A percentile compares a stretch with the other conserved stretches of the same genome.
These are phyloP conservation scores for Drosophila fuyamai DNA, from an alignment of 1,140 invertebrate genomes.

Conservation along the genomic window DNA sequence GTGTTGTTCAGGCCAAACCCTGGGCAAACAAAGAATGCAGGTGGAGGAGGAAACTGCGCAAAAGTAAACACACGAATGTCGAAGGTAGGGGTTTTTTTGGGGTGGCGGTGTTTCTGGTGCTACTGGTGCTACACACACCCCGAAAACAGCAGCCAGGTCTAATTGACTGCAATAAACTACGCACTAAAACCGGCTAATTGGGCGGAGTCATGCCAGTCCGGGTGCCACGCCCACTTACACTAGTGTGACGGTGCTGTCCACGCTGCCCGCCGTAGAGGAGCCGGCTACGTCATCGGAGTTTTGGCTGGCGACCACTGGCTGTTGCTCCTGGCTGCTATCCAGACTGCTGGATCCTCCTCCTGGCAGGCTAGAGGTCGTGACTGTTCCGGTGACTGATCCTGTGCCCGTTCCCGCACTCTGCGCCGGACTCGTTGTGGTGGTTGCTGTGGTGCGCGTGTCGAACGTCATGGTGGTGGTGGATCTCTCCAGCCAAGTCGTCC, in stretches of 20 bases:
- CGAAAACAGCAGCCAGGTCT: constrained; percentile 25
- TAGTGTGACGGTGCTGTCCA: constrained; percentile 46
- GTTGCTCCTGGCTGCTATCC: constrained; percentile 58
- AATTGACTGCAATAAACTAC: constrained; percentile 50
- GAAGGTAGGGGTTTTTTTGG: constrained; percentile 17
- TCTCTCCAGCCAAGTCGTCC: constrained; percentile 10
- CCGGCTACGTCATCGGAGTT: constrained; percentile 21
- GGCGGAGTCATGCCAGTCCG: constrained; percentile 26
- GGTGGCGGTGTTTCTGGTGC: background rate
- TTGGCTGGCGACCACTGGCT: constrained; percentile 23
- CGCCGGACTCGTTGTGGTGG: constrained; percentile 59
- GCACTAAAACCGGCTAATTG: constrained; percentile 42
- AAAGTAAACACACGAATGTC: constrained; percentile 47
- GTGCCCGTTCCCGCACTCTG: constrained; percentile 43
- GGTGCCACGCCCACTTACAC: constrained; percentile 67
- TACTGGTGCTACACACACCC: constrained; percentile 29
- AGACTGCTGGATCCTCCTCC: constrained; percentile 23
- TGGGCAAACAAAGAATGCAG: constrained; percentile 47
- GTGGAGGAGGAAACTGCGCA: constrained; percentile 46
- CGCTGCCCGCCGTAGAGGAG: constrained; percentile 36
- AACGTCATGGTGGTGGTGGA: constrained; percentile 68
- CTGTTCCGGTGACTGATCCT: constrained; percentile 41
- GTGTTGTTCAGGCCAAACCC: constrained; percentile 4
- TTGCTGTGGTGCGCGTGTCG: constrained; percentile 67
- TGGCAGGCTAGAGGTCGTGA: constrained; percentile 52